Evolutionary conservation across 1,140 invertebrate genomes (phyloP).

Genomic region (Trypoxylus dichotomus): DNA sequence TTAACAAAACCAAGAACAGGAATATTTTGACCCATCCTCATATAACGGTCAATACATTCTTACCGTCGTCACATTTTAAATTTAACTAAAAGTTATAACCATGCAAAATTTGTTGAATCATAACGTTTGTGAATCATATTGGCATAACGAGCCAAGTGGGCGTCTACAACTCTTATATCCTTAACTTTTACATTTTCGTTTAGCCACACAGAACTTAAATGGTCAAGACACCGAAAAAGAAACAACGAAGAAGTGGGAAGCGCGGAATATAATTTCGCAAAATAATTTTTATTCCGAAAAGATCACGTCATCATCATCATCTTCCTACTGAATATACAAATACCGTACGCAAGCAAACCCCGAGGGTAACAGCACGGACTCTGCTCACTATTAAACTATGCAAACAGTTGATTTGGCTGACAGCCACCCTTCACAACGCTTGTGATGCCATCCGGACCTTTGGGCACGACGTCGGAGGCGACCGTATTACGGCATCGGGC

Average conservation of each 20-base stretch:
- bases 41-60: too few species aligned
- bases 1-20: too few species aligned
- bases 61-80: too few species aligned
- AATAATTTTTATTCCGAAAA: background rate
- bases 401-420: conserved; percentile 13
- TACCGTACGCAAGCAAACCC: background rate
- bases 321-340: background rate
- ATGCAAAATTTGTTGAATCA: too few species aligned
- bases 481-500: background rate
- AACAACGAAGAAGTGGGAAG: background rate
- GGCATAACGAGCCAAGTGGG: too few species aligned
- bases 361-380: background rate
- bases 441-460: background rate
- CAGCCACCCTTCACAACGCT: background rate
- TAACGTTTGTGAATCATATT: too few species aligned
- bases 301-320: background rate
- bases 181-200: too few species aligned
- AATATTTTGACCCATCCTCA: too few species aligned
- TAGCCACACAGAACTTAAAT: background rate
- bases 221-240: background rate
- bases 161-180: too few species aligned
- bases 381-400: conserved; percentile 17
- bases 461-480: background rate
- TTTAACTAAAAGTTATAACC: too few species aligned
- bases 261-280: background rate